Conservation (phyloP, 2,113 vertebrate species). For the Mirza zaza region DNA sequence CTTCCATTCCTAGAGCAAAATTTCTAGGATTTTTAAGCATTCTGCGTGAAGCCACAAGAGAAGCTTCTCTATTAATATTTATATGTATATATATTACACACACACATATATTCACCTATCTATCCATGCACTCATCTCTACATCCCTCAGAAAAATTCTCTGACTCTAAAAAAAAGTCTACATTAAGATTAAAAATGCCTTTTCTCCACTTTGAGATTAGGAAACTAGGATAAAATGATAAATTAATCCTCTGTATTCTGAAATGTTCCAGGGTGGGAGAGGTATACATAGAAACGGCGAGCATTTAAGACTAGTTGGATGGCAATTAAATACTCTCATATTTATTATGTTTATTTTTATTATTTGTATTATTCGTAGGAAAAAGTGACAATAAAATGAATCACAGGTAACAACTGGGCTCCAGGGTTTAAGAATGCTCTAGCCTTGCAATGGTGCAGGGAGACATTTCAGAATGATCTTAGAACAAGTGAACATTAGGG, state of each 20-base stretch:
- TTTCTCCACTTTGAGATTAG: background rate
- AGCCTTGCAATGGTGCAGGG: background rate
- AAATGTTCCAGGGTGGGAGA: background rate
- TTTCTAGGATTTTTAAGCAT: slow-evolving; percentile 65
- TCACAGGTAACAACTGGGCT: background rate
- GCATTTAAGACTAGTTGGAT: background rate
- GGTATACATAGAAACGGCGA: background rate
- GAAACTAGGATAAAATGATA: background rate
- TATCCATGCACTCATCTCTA: background rate
- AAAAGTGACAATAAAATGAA: background rate
- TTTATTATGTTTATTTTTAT: background rate
- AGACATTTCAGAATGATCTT: background rate
- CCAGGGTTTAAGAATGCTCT: background rate
- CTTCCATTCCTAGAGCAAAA: slow-evolving; percentile 74
- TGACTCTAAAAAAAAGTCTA: background rate
- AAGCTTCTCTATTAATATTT: slow-evolving; percentile 22
- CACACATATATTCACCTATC: background rate
- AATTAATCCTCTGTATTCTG: background rate
- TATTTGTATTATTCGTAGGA: background rate
- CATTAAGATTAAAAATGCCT: background rate
- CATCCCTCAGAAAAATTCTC: background rate
- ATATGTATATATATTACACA: background rate
- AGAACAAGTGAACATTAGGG: background rate
- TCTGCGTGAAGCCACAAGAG: slow-evolving; percentile 34
- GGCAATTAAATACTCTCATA: background rate